Percentiles rank a stretch among this genome's conserved stretches.
Evolutionary conservation across 2,888 invertebrate genomes (phyloP).

Genomic region (Trichogramma evanescens): DNA sequence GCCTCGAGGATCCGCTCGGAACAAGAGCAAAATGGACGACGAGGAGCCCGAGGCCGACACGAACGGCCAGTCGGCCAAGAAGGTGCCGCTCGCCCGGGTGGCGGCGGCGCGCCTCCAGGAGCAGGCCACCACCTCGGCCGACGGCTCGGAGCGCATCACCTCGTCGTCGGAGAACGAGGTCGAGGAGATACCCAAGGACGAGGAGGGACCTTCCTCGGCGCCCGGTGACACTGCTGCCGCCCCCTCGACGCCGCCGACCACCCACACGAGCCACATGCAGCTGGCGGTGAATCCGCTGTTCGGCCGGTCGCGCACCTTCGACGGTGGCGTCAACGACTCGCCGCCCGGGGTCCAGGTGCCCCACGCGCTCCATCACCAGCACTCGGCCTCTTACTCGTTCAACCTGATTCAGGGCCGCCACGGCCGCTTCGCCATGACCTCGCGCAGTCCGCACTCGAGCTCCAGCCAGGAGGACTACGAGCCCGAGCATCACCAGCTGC

Average conservation of each 20-base stretch:
- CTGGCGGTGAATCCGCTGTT: background rate
- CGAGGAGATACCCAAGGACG: conserved; percentile 38
- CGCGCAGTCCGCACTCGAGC: conserved; percentile 58
- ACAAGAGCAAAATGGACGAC: conserved; percentile 34
- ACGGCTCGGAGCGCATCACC: conserved; percentile 39
- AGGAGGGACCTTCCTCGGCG: conserved; percentile 11
- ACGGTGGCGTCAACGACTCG: conserved; percentile 40
- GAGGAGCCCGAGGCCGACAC: conserved; percentile 30
- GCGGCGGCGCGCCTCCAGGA: background rate
- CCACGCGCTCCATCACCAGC: background rate
- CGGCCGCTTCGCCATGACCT: conserved; percentile 53
- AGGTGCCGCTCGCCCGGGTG: conserved; percentile 11
- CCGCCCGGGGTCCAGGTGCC: background rate
- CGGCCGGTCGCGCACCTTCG: conserved; percentile 31
- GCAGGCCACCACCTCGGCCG: conserved; percentile 26
- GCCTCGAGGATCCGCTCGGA: too few species aligned
- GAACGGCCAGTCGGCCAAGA: conserved; percentile 16
- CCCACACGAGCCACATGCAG: conserved; percentile 26
- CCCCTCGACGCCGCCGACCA: conserved; percentile 3
- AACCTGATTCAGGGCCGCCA: conserved; percentile 46
- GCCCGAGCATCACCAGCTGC: conserved; percentile 45
- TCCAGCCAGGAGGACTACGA: conserved; percentile 65
- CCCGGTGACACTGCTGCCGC: conserved; percentile 8
- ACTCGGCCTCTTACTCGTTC: conserved; percentile 6
- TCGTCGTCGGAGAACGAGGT: conserved; percentile 40